Percentiles rank a stretch among this genome's conserved stretches.
phyloP scores from a whole-genome alignment of 2,797 vertebrate species.

The Myotis myotis region DNA sequence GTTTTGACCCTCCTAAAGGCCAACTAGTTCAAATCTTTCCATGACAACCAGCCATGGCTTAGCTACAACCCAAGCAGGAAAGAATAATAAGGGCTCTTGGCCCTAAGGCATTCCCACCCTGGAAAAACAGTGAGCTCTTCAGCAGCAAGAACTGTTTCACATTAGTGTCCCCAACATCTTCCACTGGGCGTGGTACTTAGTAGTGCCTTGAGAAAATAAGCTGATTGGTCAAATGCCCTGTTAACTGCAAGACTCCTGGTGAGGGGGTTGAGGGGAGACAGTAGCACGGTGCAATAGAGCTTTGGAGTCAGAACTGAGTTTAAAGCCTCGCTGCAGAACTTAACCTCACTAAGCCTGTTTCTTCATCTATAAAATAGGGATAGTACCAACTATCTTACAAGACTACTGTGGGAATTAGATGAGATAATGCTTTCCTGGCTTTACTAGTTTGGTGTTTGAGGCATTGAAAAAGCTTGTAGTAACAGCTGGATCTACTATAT shows the following conservation, averaged over 20 bases:
- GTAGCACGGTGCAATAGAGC: not conserved
- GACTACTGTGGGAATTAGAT: not conserved
- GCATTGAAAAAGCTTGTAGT: conserved; percentile 5
- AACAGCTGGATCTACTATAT: not conserved
- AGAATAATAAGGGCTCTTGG: not conserved
- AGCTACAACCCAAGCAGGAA: not conserved
- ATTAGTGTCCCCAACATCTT: not conserved
- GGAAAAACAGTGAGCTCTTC: not conserved
- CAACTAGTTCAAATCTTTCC: not conserved
- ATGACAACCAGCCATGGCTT: not conserved
- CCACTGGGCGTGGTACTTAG: not conserved
- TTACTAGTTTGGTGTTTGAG: not conserved
- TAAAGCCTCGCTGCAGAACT: not conserved
- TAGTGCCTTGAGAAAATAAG: not conserved
- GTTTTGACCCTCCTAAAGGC: not conserved
- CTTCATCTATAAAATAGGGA: not conserved
- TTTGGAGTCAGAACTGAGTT: not conserved
- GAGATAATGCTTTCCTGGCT: not conserved
- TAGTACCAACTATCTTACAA: not conserved
- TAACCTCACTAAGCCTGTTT: conserved; percentile 6
- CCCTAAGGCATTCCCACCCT: not conserved
- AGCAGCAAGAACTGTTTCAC: not conserved
- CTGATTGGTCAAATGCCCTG: not conserved
- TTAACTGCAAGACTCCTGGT: not conserved
- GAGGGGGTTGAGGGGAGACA: not conserved